Base-by-base conservation (phyloP, 2,797 vertebrate species). In the Malacoraja senta region DNA sequence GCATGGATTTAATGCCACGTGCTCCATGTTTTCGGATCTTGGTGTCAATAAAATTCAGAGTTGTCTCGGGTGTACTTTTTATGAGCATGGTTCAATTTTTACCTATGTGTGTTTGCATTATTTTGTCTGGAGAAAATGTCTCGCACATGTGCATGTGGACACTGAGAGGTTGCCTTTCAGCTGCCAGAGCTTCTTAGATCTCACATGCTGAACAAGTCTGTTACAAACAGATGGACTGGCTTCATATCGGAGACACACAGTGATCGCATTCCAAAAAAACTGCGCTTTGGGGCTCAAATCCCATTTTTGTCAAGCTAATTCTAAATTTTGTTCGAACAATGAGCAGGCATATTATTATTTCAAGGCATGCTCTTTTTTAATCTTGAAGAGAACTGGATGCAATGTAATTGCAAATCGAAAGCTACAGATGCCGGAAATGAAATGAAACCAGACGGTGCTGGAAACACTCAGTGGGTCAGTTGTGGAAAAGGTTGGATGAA, bases 121-220 rank as follows among this genome's bases (percentile, higher is more conserved):
- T 74, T 91, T 74, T 74, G 71, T 74, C 38, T 53, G 71, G n/a
- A 6, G 10, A 92, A 24, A 92, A 38, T 92, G 71, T 17, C 24
- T n/a, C 71, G 8, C 71, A 38, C 38, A 44, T 74, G 35, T 76
- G 26, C 71, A 35, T 58, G 68, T 92, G 90, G 1, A 53, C 53
- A 74, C 71, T 76, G 71, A 92, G 13, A 3, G 38, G 68, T 91
- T 35, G 44, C 2, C 38, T 38, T 92, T 92, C 8, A n/a, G 90
- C 65, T 76, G 90, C 44, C 71, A 92, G 26, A 15, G 15, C n/a
- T 68, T 65, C 61, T 0, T 35, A 21, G 15, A 88, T 65, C 71
- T 92, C 90, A n/a, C 24, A 72, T 10, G 35, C 38, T 72, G 90
- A 92, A 53, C 71, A 92, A 92, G 68, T 35, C 32, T 71, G 68